These are phyloP conservation scores for Streblospio benedicti DNA, from an alignment of 1,140 invertebrate species.

Conservation along the genomic window DNA sequence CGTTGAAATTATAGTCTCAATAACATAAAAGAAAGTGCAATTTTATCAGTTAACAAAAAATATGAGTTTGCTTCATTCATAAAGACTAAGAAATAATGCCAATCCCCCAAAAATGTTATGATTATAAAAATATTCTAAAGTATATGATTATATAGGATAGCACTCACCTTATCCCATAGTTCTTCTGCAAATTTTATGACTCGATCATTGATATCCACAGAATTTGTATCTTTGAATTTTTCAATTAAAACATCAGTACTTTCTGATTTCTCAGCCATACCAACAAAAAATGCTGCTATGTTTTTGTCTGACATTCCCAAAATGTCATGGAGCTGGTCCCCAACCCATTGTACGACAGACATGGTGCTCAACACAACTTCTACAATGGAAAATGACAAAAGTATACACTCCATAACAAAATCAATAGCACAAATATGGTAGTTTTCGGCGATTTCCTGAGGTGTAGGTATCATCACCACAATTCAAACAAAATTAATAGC, in stretches of 20 bases:
- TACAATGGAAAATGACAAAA: no score
- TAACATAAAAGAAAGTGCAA: no score
- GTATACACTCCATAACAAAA: no score
- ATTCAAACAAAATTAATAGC: no score
- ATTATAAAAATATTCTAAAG: not conserved
- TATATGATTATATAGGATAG: not conserved
- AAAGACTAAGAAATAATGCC: not conserved
- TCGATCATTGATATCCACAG: constrained; percentile 47
- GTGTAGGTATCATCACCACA: no score
- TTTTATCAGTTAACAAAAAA: no score
- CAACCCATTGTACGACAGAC: constrained; percentile 53
- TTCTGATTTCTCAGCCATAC: constrained; percentile 46
- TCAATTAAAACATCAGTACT: constrained; percentile 44
- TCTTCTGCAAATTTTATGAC: constrained; percentile 43
- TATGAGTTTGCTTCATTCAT: not conserved
- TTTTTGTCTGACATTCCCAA: constrained; percentile 52
- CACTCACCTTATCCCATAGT: constrained; percentile 42
- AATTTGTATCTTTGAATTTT: constrained; percentile 47
- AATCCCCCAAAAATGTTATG: not conserved
- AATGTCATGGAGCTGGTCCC: constrained; percentile 51
- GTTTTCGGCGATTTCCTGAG: no score
- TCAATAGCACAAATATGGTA: no score
- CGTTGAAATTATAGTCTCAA: no score
- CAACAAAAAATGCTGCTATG: constrained; percentile 51
- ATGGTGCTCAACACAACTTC: no score